These are phyloP conservation scores for Pyrrhura leucotis DNA, from an alignment of 2,797 vertebrate genomes.

Conservation along the genomic window DNA sequence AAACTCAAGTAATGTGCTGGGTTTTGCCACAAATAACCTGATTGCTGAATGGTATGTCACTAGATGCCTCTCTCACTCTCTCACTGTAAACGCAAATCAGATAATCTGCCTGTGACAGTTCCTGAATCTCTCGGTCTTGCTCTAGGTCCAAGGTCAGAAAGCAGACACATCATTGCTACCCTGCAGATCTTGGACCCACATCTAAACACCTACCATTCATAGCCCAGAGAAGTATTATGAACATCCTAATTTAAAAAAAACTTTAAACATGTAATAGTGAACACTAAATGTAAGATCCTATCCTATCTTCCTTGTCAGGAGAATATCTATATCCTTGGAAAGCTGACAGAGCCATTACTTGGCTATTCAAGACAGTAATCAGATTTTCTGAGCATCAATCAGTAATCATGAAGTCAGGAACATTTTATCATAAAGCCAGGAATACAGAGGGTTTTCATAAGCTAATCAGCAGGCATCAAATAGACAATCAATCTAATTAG, in stretches of 20 bases:
- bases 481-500: slow-evolving; percentile 85
- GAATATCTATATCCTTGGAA: slow-evolving; percentile 71
- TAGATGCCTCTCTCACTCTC: neutral
- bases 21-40: neutral
- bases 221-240: neutral
- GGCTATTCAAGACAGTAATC: slow-evolving; percentile 78
- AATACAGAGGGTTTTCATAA: slow-evolving; percentile 79
- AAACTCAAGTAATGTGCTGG: neutral
- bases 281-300: slow-evolving; percentile 7
- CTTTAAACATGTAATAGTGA: slow-evolving; percentile 15
- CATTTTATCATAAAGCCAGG: slow-evolving; percentile 76
- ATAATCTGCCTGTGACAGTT: neutral
- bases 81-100: neutral
- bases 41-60: neutral
- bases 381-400: slow-evolving; percentile 79
- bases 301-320: slow-evolving; percentile 60
- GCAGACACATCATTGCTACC: neutral
- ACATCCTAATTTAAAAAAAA: neutral
- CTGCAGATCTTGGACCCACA: neutral
- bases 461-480: slow-evolving; percentile 81
- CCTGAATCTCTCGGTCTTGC: neutral
- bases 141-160: neutral
- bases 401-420: slow-evolving; percentile 77
- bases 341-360: slow-evolving; percentile 75
- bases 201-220: neutral